A percentile compares a stretch with the other conserved stretches of the same genome.
Conservation (phyloP, 2,797 vertebrate species). For the Lepilemur ruficaudatus region DNA sequence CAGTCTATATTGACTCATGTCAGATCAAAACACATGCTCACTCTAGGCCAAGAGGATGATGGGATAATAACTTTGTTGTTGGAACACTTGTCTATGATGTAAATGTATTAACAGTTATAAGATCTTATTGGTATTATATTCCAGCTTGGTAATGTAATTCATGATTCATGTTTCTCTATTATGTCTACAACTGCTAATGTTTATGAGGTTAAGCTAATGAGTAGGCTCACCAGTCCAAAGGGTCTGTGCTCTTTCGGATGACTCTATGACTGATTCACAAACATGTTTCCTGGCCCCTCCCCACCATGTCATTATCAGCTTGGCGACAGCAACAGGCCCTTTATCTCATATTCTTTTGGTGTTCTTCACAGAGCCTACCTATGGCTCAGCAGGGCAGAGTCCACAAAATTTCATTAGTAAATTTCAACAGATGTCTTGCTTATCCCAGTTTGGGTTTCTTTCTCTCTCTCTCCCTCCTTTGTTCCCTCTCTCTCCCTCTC, state of each 20-base stretch:
- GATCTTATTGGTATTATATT: not conserved
- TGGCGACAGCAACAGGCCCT: not conserved
- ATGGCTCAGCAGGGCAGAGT: not conserved
- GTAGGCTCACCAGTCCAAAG: not conserved
- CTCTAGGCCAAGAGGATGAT: not conserved
- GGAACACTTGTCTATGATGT: not conserved
- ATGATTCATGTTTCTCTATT: not conserved
- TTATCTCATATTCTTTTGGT: not conserved
- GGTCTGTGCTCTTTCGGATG: not conserved
- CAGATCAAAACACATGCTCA: not conserved
- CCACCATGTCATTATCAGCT: not conserved
- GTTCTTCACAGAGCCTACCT: not conserved
- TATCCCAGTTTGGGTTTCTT: not conserved
- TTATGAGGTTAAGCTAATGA: not conserved
- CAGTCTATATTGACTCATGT: not conserved
- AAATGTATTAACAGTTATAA: conserved; percentile 17
- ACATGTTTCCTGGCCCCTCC: not conserved
- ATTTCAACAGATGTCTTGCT: not conserved
- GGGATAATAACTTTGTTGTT: not conserved
- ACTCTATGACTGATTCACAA: not conserved
- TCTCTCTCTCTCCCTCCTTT: too few species aligned
- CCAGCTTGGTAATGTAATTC: not conserved
- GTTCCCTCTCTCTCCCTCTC: accelerated
- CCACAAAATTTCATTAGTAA: not conserved
- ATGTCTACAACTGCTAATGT: not conserved